Evolutionary conservation across 2,888 invertebrate genomes (phyloP).

Genomic region (Sipunculus nudus): DNA sequence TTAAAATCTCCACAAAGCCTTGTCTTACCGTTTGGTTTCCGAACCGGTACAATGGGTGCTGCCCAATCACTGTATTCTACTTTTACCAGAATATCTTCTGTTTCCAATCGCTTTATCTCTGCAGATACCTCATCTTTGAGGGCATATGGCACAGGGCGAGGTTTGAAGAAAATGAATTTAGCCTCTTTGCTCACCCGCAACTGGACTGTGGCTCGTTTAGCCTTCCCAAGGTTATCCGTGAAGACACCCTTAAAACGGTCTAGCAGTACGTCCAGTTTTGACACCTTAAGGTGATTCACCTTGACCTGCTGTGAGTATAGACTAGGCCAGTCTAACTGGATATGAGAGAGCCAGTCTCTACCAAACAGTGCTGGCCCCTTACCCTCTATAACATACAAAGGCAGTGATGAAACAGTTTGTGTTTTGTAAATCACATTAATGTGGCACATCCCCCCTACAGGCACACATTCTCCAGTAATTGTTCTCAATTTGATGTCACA

Average conservation of each 20-base stretch:
- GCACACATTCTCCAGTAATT: not conserved
- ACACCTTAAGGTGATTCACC: not conserved
- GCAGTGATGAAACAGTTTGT: not conserved
- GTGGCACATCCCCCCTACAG: not conserved
- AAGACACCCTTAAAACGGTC: not conserved
- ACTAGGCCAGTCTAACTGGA: not conserved
- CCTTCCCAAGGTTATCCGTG: not conserved
- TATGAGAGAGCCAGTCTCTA: not conserved
- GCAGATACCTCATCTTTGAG: constrained; percentile 1
- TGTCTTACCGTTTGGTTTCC: constrained; percentile 29
- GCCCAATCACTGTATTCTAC: constrained; percentile 37
- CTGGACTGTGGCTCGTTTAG: not conserved
- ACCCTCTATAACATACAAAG: not conserved
- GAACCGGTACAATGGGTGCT: constrained; percentile 38
- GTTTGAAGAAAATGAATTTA: not conserved
- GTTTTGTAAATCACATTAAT: not conserved
- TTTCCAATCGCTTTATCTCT: constrained; percentile 20
- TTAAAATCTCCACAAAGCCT: constrained; percentile 47
- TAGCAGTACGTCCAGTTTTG: not conserved
- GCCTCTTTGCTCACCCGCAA: not conserved
- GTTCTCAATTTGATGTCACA: not conserved
- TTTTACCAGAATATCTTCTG: constrained; percentile 11
- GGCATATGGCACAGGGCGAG: not conserved
- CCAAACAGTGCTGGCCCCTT: not conserved
- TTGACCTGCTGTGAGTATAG: too few species aligned